phyloP scores from a whole-genome alignment of 2,113 vertebrate genomes.

The Labrus mixtus region DNA sequence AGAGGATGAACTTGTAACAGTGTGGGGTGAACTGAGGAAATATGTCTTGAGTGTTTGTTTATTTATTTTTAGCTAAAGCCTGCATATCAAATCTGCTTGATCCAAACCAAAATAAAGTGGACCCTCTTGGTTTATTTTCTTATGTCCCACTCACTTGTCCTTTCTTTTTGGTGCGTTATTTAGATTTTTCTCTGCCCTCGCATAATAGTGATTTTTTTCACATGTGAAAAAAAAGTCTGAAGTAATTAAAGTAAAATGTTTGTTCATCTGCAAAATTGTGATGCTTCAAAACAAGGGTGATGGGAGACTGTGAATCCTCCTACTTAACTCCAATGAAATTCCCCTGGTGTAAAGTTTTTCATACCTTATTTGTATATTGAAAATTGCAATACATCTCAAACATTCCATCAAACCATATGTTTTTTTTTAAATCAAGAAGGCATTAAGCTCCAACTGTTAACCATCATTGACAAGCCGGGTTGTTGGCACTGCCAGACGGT shows the following conservation, averaged over 20 bases:
- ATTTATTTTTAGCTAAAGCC: constrained; percentile 7
- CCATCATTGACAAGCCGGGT: constrained; percentile 39
- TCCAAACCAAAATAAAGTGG: background rate
- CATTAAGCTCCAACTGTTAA: constrained; percentile 47
- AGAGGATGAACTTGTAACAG: constrained; percentile 37
- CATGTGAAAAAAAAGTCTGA: background rate
- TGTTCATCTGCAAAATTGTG: background rate
- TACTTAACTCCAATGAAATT: background rate
- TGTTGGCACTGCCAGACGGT: constrained; percentile 25
- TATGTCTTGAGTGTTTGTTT: constrained; percentile 5
- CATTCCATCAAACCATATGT: constrained; percentile 1
- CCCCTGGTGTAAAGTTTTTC: background rate
- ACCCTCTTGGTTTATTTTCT: background rate
- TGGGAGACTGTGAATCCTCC: background rate
- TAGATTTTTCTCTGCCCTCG: background rate
- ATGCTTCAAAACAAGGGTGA: background rate
- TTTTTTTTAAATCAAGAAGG: constrained; percentile 20
- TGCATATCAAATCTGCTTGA: background rate
- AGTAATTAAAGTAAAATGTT: background rate
- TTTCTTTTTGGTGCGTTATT: background rate
- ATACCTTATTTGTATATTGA: background rate
- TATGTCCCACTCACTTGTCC: background rate
- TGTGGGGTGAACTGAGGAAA: constrained; percentile 18
- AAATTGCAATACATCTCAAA: background rate
- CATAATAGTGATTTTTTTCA: too few relatives aligned